These are phyloP conservation scores for Cheilinus undulatus DNA, from an alignment of 2,113 vertebrate species.

Conservation along the genomic window DNA sequence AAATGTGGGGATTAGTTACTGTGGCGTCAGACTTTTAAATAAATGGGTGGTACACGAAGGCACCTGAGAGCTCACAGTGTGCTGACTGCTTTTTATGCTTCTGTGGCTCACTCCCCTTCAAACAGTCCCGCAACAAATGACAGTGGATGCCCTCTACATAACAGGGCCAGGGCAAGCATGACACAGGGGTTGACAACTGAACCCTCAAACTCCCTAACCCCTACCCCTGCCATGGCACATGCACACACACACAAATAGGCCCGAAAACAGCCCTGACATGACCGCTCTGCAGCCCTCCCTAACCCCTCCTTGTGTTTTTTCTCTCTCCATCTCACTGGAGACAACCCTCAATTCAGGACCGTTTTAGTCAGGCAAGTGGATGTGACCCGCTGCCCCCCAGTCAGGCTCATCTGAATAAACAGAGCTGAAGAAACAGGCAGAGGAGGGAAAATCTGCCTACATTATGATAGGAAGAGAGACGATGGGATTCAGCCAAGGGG, in stretches of 20 bases:
- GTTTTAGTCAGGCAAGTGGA: conserved; percentile 86
- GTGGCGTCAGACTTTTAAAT: conserved; percentile 48
- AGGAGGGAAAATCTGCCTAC: conserved; percentile 82
- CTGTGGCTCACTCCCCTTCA: conserved; percentile 72
- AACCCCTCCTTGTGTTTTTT: conserved; percentile 70
- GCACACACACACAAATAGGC: conserved; percentile 54
- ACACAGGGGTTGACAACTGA: conserved; percentile 84
- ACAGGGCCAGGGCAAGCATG: conserved; percentile 83
- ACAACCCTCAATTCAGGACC: conserved; percentile 83
- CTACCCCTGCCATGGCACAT: conserved; percentile 46
- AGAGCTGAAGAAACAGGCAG: conserved; percentile 71
- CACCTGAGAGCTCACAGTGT: conserved; percentile 54
- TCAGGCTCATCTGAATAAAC: conserved; percentile 88
- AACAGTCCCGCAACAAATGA: conserved; percentile 82
- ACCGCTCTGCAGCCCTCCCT: conserved; percentile 65
- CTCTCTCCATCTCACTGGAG: conserved; percentile 77
- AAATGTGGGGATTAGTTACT: conserved; percentile 29
- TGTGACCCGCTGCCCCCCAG: conserved; percentile 87
- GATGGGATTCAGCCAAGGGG: conserved; percentile 72
- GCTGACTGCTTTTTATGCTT: conserved; percentile 59
- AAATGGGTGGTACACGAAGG: conserved; percentile 24
- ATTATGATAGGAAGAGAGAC: conserved; percentile 81
- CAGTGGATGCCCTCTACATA: conserved; percentile 83
- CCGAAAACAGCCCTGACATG: conserved; percentile 74
- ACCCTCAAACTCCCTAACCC: conserved; percentile 79